Evolutionary conservation across 2,888 invertebrate genomes (phyloP).

Genomic region (Thera obeliscata): DNA sequence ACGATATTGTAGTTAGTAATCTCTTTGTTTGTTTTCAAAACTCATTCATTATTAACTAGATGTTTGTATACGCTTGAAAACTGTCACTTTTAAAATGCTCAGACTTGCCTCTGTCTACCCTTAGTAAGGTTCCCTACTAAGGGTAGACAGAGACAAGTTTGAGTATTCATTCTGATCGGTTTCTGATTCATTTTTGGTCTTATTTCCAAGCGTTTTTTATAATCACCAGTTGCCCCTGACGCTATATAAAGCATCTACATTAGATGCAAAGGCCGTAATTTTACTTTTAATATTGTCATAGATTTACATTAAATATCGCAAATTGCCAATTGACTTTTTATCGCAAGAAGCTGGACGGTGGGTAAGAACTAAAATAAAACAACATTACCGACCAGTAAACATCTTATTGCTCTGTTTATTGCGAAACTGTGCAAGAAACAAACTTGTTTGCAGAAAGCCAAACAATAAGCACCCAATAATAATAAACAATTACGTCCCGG

Average conservation of each 20-base stretch:
- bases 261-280: too few species aligned
- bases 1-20: slow-evolving; percentile 29
- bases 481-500: slow-evolving; percentile 68
- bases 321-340: slow-evolving; percentile 35
- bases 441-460: slow-evolving; percentile 66
- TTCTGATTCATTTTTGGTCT: too few species aligned
- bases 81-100: too few species aligned
- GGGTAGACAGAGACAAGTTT: too few species aligned
- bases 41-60: slow-evolving; percentile 4
- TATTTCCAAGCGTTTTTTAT: too few species aligned
- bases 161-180: too few species aligned
- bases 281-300: background rate
- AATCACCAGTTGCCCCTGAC: too few species aligned
- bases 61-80: background rate
- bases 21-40: slow-evolving; percentile 26
- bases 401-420: slow-evolving; percentile 55
- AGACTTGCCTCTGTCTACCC: too few species aligned
- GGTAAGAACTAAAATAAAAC: slow-evolving; percentile 34
- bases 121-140: too few species aligned
- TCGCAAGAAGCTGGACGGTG: background rate
- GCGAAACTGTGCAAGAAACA: slow-evolving; percentile 58
- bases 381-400: slow-evolving; percentile 46
- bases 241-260: too few species aligned
- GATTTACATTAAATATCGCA: background rate
- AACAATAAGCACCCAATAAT: slow-evolving; percentile 76